Evolutionary conservation across 2,888 invertebrate genomes (phyloP), one percentile per base, ranked within the genome.

Genomic region (Nymphalis urticae): DNA sequence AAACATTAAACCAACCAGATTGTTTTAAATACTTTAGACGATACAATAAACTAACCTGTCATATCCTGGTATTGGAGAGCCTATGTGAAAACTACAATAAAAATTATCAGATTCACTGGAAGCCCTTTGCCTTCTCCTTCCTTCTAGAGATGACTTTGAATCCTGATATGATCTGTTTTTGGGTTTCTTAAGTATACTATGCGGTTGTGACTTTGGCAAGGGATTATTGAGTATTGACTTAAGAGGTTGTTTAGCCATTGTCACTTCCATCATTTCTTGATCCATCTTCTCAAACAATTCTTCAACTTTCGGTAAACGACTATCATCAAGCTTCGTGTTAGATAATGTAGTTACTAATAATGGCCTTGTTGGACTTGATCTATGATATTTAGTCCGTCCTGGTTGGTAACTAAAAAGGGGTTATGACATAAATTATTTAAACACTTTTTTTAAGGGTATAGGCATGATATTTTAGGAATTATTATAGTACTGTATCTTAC

Each of bases 151-250:
- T 24, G 70, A 68, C 76, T 85, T 89, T 6, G 80, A 68, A 9
- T 91, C 92, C 54, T 84, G 85, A 71, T 87, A 84, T 7, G 75
- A 71, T 73, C 81, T 87, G 68, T 75, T 82, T 76, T 91, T 92
- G 17, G 92, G 90, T 77, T 92, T 92, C 69, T 92, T 92, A 32
- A 92, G 79, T 75, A 92, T 92, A 47, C 92, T 84, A 62, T 84
- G 90, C 7, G 89, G 88, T 4, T 88, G 85, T 16, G 89, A 84
- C 77, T 84, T 91, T 59, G 85, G 83, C 73, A 87, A 67, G 2
- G 90, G 86, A 72, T 92, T 90, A 75, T 92, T 92, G 73, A 92
- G 88, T 86, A 92, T 92, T 75, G 92, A 89, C 80, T 92, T 92
- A 64, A 92, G 76, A 2, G 92, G 92, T 72, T 89, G 90, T 75